Base-by-base conservation (phyloP, 2,888 invertebrate species). In the Neocrepidodera transversa region DNA sequence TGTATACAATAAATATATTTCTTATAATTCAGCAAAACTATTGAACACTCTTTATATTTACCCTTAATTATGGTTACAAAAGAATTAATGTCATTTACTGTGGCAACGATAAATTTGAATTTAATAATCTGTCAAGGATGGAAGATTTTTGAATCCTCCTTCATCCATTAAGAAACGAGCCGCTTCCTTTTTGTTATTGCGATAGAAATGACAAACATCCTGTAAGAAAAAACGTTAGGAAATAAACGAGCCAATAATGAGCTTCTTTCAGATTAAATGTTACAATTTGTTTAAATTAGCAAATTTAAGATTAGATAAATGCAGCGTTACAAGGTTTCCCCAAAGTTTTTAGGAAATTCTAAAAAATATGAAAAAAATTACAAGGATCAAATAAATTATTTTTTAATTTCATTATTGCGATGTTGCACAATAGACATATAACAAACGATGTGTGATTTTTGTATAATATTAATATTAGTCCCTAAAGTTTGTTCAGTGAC, bases 121-220 rank as follows among this genome's bases (percentile, higher is more conserved):
- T 17, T 16, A 38, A 18, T 23, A 50, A 50, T 48, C 36, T 55
- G 55, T 48, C 28, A 56, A 49, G 38, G 47, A 52, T 40, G 32
- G 30, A 26, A 11, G 18, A 26, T 42, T 54, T 50, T 35, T 13
- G 36, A 53, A 36, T 49, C 45, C 38, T 48, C 45, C 51, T 35
- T 35, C 35, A 35, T 40, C 45, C 38, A 47, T 57, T 57, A 49
- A 43, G 35, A 54, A 59, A 58, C 40, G 18, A 50, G 38, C 16
- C 26, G 42, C 55, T 61, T 65, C 64, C 66, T 62, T 30, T 62
- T 30, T 48, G 38, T 30, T 56, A 64, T 65, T 59, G 59, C 64
- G 51, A 61, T 43, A 50, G 59, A 50, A 59, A 62, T 64, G 62
- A 64, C 60, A 54, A 56, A 61, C 58, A 66, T 71, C 69, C 68